A percentile compares a stretch with the other conserved stretches of the same genome.
These are phyloP conservation scores for Tympanoctomys barrerae DNA, from an alignment of 2,797 vertebrate species.

Conservation along the genomic window DNA sequence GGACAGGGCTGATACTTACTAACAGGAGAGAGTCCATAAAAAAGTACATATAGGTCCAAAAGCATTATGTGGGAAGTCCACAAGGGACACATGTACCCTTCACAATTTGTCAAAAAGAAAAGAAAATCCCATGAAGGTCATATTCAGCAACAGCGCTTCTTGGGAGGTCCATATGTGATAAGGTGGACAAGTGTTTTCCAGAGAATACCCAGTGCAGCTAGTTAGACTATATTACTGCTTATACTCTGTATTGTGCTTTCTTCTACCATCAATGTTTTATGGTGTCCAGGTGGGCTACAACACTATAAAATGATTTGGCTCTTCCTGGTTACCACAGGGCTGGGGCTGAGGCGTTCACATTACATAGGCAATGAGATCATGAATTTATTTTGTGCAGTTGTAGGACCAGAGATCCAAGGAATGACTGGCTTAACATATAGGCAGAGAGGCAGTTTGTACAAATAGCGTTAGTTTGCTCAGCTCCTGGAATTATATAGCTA, in stretches of 20 bases:
- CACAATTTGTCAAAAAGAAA: neutral
- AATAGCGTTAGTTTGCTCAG: neutral
- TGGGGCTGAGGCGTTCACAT: neutral
- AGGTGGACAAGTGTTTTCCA: neutral
- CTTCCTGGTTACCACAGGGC: neutral
- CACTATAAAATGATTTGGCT: neutral
- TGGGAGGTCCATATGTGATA: neutral
- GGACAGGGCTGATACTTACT: neutral
- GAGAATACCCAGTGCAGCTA: neutral
- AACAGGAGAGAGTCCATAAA: neutral
- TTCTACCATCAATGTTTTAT: neutral
- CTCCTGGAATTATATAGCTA: neutral
- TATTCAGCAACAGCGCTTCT: neutral
- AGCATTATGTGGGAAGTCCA: neutral
- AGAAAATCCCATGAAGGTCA: neutral
- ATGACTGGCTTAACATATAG: neutral
- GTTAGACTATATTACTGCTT: neutral
- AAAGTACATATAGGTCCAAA: neutral
- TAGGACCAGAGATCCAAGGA: neutral
- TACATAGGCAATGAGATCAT: neutral
- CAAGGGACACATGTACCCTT: neutral
- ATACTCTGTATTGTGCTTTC: neutral
- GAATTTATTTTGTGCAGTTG: neutral
- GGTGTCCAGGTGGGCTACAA: neutral
- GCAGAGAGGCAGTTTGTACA: neutral